phyloP scores from a whole-genome alignment of 2,888 invertebrate species.

The Ceramica pisi region DNA sequence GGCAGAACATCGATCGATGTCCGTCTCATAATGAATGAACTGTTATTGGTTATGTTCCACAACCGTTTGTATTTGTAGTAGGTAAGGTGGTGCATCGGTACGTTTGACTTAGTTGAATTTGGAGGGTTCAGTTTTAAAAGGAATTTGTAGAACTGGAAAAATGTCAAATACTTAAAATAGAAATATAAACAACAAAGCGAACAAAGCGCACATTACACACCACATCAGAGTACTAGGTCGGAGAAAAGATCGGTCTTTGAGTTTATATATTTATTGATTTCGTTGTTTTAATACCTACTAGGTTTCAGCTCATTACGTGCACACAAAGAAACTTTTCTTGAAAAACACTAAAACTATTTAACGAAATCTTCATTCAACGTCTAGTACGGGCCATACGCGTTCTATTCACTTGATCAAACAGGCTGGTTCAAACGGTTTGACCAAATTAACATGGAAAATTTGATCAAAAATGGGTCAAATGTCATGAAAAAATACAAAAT shows the following conservation, averaged over 20 bases:
- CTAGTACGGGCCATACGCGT: background rate
- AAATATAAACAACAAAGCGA: no score
- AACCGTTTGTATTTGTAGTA: slow-evolving; percentile 20
- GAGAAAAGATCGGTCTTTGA: background rate
- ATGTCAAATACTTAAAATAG: background rate
- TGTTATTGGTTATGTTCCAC: slow-evolving; percentile 60
- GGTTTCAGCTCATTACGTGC: background rate
- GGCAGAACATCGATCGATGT: slow-evolving; percentile 50
- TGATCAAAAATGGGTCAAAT: no score
- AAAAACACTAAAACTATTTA: background rate
- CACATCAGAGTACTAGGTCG: background rate
- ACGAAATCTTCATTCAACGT: background rate
- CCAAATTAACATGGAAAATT: no score
- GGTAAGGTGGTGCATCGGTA: slow-evolving; percentile 26
- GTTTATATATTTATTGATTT: background rate
- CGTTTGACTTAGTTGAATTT: slow-evolving; percentile 14
- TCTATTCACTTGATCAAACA: no score
- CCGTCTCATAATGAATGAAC: slow-evolving; percentile 62
- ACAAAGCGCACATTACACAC: background rate
- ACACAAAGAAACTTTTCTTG: background rate
- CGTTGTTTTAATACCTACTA: background rate
- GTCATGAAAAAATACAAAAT: no score
- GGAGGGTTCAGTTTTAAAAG: slow-evolving; percentile 4
- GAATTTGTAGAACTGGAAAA: slow-evolving; percentile 1
- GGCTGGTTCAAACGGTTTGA: no score